Base-by-base conservation (phyloP, 2,113 vertebrate species). In the Ochotona curzoniae region DNA sequence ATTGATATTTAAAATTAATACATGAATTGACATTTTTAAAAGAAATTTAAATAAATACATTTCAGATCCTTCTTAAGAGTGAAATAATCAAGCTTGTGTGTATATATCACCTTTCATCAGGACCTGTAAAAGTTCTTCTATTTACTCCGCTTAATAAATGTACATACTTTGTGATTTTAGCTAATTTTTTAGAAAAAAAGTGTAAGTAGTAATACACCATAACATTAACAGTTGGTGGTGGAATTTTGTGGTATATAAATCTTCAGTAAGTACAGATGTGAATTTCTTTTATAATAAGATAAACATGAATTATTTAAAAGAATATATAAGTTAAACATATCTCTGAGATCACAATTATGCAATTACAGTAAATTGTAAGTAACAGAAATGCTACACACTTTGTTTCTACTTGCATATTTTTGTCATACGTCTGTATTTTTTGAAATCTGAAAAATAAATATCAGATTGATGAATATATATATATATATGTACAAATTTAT, bases 101-200 rank as follows among this genome's bases (percentile, higher is more conserved):
- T 89, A 12, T 89, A 12, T 60, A 60, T 63, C 8, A 61, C 67
- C 49, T 83, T 89, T 90, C 23, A 60, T 11, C 81, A 76, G 5
- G 14, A 73, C 20, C 18, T 78, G 11, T 78, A 73, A 80, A 87
- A 80, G 17, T 66, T 91, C 32, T 51, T 88, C 74, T 64, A 80
- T 94, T 95, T 90, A 87, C 79, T 66, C 64, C 90, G 63, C 38
- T 94, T 90, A 82, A 88, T 78, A 91, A 81, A 82, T 38, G 79
- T 32, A 57, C 4, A 35, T 6, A 69, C 25, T 85, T 87, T 69
- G 20, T 88, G 61, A 47, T 85, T 87, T 87, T 83, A 91, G 66
- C 69, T 89, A 8, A 18, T 9, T 79, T 57, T 28, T 38, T 10
- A 9, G 30, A n/a, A 60, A 87, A 38, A 20, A 14, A 82, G 8